Base-by-base conservation (phyloP, 2,888 invertebrate species). In the Horisme vitalbata region DNA sequence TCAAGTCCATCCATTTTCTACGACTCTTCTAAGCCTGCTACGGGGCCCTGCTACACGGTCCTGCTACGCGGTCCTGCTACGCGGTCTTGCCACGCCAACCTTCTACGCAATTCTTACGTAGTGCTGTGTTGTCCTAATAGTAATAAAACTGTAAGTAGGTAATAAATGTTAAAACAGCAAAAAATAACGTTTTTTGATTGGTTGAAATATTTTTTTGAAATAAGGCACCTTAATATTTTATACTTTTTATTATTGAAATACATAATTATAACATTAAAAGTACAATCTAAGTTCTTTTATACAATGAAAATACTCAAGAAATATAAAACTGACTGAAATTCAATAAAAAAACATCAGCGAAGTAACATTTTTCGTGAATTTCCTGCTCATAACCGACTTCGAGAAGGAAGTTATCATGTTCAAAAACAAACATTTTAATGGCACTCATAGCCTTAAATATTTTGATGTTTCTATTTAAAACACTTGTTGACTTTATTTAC, bases 371-470 rank as follows among this genome's bases (percentile, higher is more conserved):
- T 24, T 13, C 14, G 41, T 32, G 11, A 52, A 45, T 35, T 39
- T 26, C 27, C 32, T 37, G 38, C 35, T 41, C n/a, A n/a, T n/a
- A n/a, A n/a, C 39, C 33, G 36, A 37, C 7, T 43, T 50, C 31
- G 37, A 34, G 41, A 41, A 37, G 48, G 26, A 46, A 46, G 18
- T n/a, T n/a, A n/a, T 45, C 48, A 41, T 26, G 49, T 50, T 33
- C 34, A 26, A 44, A 47, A 57, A 55, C 59, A 55, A 61, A 59
- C 52, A 57, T 55, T 59, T 44, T 31, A 82, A 88, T 88, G 87
- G 87, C 87, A 88, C 87, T 81, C 79, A 78, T 80, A 84, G 87
- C 87, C 87, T 86, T 81, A 67, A 78, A 75, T 83, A 83, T 80
- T 44, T 70, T 67, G 65, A 64, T 60, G 57, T 52, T 44, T 51